These are phyloP conservation scores for Myotis yumanensis DNA, from an alignment of 2,113 vertebrate species.

Conservation along the genomic window DNA sequence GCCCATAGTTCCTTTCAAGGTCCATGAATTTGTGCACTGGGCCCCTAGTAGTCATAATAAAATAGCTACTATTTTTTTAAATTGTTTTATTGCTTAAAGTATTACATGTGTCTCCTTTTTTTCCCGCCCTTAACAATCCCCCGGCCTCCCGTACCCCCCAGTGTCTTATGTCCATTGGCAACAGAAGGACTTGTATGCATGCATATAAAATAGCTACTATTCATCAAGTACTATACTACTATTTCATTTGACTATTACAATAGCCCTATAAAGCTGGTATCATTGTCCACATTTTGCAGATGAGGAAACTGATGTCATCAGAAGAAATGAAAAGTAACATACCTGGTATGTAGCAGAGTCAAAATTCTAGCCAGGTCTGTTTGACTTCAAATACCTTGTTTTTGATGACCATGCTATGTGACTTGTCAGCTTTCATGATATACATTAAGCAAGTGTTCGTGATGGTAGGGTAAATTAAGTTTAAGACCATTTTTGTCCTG, in stretches of 20 bases:
- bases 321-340: neutral
- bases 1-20: no score
- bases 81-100: no score
- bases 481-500: neutral
- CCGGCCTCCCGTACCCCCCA: no score
- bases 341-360: neutral
- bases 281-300: neutral
- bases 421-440: neutral
- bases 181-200: no score
- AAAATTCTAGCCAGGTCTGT: neutral
- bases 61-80: neutral
- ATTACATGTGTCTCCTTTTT: no score
- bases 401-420: neutral
- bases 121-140: no score
- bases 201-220: neutral
- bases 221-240: neutral
- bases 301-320: neutral
- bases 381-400: neutral
- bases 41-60: neutral
- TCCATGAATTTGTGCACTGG: no score
- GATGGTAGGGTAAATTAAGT: neutral
- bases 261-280: neutral
- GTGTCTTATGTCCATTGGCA: no score
- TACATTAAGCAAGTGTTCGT: neutral
- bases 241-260: conserved; percentile 29